Conservation (phyloP, 2,113 vertebrate genomes). For the Pachyramphus minor region DNA sequence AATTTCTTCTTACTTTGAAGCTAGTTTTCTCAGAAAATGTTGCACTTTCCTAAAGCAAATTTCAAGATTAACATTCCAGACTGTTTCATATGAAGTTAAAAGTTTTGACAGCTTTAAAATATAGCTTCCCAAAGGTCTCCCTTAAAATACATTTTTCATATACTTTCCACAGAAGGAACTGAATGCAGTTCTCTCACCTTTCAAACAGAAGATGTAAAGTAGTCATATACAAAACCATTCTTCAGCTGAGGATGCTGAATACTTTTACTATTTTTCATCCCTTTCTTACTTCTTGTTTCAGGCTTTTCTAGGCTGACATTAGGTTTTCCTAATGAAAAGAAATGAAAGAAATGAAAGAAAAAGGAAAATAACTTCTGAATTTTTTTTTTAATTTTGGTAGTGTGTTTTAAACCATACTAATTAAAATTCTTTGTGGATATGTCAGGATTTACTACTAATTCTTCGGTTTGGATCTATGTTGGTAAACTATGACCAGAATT, state of each 20-base stretch:
- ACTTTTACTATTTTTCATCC: background rate
- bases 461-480: background rate
- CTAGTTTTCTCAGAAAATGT: background rate
- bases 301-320: background rate
- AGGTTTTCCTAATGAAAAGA: background rate
- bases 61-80: background rate
- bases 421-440: background rate
- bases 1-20: background rate
- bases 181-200: background rate
- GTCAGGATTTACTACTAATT: background rate
- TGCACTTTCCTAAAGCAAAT: background rate
- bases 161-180: background rate
- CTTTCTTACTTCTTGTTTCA: background rate
- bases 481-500: background rate
- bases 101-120: background rate
- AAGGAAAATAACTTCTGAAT: background rate
- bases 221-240: background rate
- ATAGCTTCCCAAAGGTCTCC: background rate
- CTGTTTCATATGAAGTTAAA: background rate
- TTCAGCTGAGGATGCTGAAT: background rate
- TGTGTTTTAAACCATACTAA: background rate
- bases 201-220: background rate
- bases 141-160: conserved; percentile 3
- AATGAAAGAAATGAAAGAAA: no score
- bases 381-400: background rate